Conservation (phyloP, 1,140 invertebrate genomes). For the Achroia grisella region DNA sequence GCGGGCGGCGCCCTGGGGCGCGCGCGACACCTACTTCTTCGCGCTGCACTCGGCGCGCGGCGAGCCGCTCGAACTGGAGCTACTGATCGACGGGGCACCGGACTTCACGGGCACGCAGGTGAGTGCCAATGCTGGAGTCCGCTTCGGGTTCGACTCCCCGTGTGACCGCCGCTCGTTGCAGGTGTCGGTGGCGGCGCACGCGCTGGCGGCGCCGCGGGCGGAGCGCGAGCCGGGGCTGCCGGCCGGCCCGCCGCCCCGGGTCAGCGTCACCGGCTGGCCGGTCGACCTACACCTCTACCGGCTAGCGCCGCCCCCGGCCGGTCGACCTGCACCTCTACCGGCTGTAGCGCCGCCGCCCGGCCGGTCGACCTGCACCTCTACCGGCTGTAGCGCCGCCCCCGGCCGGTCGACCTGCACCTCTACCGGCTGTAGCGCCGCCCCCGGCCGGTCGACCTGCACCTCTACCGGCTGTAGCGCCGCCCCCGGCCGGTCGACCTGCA, state of each 20-base stretch:
- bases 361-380: no score
- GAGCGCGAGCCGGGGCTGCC: constrained; percentile 17
- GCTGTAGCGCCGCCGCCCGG: no score
- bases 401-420: no score
- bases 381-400: no score
- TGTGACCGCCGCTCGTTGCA: constrained; percentile 13
- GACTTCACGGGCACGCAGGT: background rate
- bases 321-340: no score
- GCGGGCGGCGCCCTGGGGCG: constrained; percentile 20
- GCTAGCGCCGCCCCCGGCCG: no score
- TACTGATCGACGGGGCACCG: constrained; percentile 9
- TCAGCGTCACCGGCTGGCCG: constrained; percentile 41
- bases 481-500: no score
- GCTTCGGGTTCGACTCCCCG: no score
- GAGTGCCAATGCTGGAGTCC: background rate
- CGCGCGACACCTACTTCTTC: constrained; percentile 43
- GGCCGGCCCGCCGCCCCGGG: constrained; percentile 18
- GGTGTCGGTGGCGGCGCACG: constrained; percentile 34
- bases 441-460: no score
- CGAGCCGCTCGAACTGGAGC: constrained; percentile 12
- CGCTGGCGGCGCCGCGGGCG: constrained; percentile 3
- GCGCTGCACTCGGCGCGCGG: constrained; percentile 29
- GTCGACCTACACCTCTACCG: no score
- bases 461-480: no score
- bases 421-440: no score